Evolutionary conservation across 92 coral and sea anemone genomes (phyloP), one percentile per base, ranked within the genome.

Genomic region (Zoanthus sansibaricus): DNA sequence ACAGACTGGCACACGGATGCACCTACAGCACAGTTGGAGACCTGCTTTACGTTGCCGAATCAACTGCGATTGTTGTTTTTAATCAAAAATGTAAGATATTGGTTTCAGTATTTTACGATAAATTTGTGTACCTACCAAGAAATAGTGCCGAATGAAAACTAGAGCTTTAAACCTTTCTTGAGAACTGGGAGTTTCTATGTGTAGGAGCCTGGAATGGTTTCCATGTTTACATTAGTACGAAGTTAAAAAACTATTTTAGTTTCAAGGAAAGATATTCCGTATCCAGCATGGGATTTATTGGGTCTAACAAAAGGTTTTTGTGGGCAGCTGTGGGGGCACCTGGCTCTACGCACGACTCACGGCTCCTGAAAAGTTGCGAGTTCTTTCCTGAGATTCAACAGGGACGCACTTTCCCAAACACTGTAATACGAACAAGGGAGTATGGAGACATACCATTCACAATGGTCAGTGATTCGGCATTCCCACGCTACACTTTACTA

Each of bases 311-410:
- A 75, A 87, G 89, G 75, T 92, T 92, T 87, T 73, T 88, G 49
- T 92, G 94, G 94, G 88, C 92, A 51, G 94, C 84, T 49, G 92
- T 92, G 30, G 90, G 94, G 21, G 94, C 92, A 46, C 94, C 92
- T 76, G 89, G 92, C 30, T 88, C 89, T 58, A 83, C 86, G 20
- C 94, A 89, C 51, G 92, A 92, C 84, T 92, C 94, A 2, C 85
- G 92, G 80, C 92, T 86, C 48, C 86, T 87, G 70, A 82, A 74
- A 75, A 91, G 91, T 69, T 88, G 91, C 68, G 86, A 77, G 77
- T 87, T 90, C 71, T 92, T 73, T 90, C 73, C 77, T 25, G 87
- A 90, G 48, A 93, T 93, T 88, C 85, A 93, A 55, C 75, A 49
- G 48, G 86, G 91, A 25, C 92, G 72, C 1, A 87, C n/a, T 25